Percentiles rank a stretch among this genome's conserved stretches.
These are phyloP conservation scores for Girardinichthys multiradiatus DNA, from an alignment of 2,113 vertebrate species.

Conservation along the genomic window DNA sequence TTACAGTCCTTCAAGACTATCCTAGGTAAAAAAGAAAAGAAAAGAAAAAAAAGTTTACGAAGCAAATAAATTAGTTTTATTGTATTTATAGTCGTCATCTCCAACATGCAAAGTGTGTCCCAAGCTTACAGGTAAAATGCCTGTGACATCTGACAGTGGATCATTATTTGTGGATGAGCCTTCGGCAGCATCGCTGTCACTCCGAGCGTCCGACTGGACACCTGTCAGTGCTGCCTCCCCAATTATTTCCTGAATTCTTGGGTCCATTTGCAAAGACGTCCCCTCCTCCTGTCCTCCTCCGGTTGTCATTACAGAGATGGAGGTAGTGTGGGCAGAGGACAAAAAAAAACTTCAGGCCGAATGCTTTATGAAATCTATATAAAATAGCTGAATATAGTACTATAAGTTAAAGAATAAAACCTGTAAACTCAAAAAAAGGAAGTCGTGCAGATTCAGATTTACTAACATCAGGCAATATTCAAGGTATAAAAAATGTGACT, in stretches of 20 bases:
- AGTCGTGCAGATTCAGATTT: neutral
- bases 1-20: neutral
- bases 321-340: neutral
- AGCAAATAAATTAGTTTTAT: neutral
- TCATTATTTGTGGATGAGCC: neutral
- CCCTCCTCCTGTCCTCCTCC: slow-evolving; percentile 7
- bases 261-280: neutral
- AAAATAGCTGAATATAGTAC: neutral
- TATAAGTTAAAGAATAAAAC: neutral
- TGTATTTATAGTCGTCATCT: neutral
- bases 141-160: neutral
- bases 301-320: neutral
- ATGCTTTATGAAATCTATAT: neutral
- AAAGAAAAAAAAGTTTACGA: neutral
- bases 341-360: neutral
- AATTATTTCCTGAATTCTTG: slow-evolving; percentile 11
- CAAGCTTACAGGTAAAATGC: slow-evolving; percentile 2
- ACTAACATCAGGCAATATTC: neutral
- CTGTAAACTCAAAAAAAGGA: neutral
- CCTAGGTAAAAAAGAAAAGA: too few species aligned
- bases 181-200: slow-evolving; percentile 3
- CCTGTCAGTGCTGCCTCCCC: slow-evolving; percentile 6
- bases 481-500: neutral
- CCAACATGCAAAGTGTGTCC: neutral
- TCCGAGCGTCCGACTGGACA: neutral